phyloP scores from a whole-genome alignment of 2,797 vertebrate genomes.

The Tenualosa ilisha region DNA sequence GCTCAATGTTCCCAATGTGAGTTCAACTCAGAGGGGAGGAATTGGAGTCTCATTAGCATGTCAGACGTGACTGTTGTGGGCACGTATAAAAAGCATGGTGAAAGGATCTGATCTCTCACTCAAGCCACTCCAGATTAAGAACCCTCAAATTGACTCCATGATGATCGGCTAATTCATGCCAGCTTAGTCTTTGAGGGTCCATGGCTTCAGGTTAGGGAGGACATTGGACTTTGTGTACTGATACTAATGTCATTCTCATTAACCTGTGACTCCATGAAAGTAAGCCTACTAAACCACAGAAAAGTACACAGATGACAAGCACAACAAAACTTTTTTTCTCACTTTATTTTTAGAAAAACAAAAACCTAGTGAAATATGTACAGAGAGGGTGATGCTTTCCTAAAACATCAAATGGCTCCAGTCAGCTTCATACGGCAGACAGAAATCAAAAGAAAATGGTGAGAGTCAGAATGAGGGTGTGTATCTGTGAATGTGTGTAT shows the following conservation, averaged over 20 bases:
- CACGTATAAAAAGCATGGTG: too few species aligned
- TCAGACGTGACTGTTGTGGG: too few species aligned
- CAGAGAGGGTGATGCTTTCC: constrained; percentile 53
- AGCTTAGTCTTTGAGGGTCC: too few species aligned
- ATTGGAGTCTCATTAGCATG: too few species aligned
- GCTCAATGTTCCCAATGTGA: background rate
- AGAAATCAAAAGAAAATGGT: background rate
- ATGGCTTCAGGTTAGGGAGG: too few species aligned
- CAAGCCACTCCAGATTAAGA: too few species aligned
- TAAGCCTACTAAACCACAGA: too few species aligned
- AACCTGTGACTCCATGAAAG: too few species aligned
- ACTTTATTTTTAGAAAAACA: constrained; percentile 69
- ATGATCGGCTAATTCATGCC: too few species aligned
- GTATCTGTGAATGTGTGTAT: background rate
- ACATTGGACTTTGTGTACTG: too few species aligned
- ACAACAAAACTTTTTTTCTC: constrained; percentile 31
- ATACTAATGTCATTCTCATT: background rate
- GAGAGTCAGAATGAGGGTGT: background rate
- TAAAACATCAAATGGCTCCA: constrained; percentile 66
- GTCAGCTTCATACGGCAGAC: constrained; percentile 58
- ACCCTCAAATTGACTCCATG: too few species aligned
- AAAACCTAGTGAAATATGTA: constrained; percentile 62
- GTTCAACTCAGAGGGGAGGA: background rate
- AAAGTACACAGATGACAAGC: background rate
- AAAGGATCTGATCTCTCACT: too few species aligned